These are phyloP conservation scores for Bombus soroeensis DNA, from an alignment of 1,140 invertebrate species.

Conservation along the genomic window DNA sequence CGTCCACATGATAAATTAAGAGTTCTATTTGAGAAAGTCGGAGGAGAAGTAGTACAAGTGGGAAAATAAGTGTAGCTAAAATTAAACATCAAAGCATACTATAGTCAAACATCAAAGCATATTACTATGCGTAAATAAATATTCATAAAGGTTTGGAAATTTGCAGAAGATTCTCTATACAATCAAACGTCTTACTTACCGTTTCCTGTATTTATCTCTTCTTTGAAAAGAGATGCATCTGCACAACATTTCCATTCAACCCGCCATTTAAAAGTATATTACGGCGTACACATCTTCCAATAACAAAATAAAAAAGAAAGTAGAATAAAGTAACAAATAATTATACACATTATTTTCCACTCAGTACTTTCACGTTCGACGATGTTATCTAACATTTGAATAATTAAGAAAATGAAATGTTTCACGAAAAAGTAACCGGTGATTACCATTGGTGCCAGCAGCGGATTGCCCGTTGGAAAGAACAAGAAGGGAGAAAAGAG, in stretches of 20 bases:
- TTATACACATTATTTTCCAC: not conserved
- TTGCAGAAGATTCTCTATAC: not conserved
- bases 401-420: constrained; percentile 43
- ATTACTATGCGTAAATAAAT: too few species aligned
- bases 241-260: not conserved
- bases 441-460: constrained; percentile 62
- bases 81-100: too few species aligned
- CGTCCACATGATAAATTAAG: too few species aligned
- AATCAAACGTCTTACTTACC: not conserved
- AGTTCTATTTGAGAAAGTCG: too few species aligned
- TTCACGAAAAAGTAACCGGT: constrained; percentile 18
- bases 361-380: constrained; percentile 32
- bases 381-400: not conserved
- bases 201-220: not conserved
- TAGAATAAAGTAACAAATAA: not conserved
- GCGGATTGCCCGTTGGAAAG: constrained; percentile 1
- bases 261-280: not conserved
- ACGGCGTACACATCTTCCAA: not conserved
- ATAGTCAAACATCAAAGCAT: too few species aligned
- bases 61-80: too few species aligned
- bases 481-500: not conserved
- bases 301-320: not conserved
- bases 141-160: not conserved
- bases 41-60: too few species aligned
- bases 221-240: not conserved